Base-by-base conservation (phyloP, 2,888 invertebrate genomes). In the Lithodes maja region DNA sequence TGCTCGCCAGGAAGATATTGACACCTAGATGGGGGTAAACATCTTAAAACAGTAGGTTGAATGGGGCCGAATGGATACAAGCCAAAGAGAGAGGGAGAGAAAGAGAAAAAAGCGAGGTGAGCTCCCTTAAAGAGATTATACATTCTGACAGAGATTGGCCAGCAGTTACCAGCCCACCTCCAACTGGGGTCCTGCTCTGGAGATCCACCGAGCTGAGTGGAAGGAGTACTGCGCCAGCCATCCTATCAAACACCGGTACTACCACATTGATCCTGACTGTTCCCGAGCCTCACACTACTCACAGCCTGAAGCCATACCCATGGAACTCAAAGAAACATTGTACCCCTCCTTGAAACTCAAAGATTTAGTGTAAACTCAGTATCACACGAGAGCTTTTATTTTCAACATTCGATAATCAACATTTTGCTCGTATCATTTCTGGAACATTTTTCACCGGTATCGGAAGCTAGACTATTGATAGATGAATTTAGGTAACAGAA, bases 101-200 rank as follows among this genome's bases (percentile, higher is more conserved):
- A 12, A 80, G 55, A 55, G 61, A 52, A 80, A 55, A 80, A 3
- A 80, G 5, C 2, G 54, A 80, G 33, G 61, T 61, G 12, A 7
- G 33, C 33, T 33, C 17, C 3, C 71, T 71, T 71, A 9, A 50
- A 78, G n/a, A 78, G 53, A n/a, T 2, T 12, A 49, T 3, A 1
- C 15, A 71, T 17, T 71, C 3, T 3, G 33, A 33, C 12, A 33
- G 3, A 9, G 17, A 71, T 9, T 75, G 5, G 77, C 15, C 3
- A 15, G n/a, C 7, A 78, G n/a, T 54, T 50, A 61, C 12, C 61
- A 61, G 61, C 12, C 61, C 61, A 61, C 61, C 61, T 61, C 61
- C 49, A 15, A 9, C 33, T 81, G 81, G 81, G 81, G 81, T 50
- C 81, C 81, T 15, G 61, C 81, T 17, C 81, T 81, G 61, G 81